Conservation (phyloP, 2,113 vertebrate species). For the Puma concolor region DNA sequence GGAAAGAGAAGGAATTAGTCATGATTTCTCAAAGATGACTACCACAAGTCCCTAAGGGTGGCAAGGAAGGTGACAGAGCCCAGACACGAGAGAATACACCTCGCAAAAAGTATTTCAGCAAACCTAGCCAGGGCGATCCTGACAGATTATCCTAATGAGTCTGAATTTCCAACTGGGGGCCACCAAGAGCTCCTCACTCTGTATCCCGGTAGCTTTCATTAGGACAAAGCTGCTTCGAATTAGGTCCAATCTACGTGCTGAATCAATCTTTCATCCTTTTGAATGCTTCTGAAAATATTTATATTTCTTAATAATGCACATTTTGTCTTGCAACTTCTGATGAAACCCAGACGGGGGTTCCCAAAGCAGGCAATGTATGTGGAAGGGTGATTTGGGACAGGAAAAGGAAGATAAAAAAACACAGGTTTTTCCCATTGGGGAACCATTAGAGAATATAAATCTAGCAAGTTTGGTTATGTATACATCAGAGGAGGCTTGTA, state of each 20-base stretch:
- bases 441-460: conserved; percentile 86
- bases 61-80: not conserved
- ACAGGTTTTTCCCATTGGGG: conserved; percentile 84
- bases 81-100: not conserved
- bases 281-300: conserved; percentile 93
- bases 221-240: conserved; percentile 90
- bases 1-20: conserved; percentile 58
- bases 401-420: conserved; percentile 83
- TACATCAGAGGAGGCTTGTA: conserved; percentile 78
- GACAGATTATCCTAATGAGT: conserved; percentile 74
- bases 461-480: conserved; percentile 83
- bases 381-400: conserved; percentile 81
- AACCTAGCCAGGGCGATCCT: conserved; percentile 72
- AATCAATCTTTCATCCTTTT: conserved; percentile 90
- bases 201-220: conserved; percentile 87
- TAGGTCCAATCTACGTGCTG: conserved; percentile 87
- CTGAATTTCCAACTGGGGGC: conserved; percentile 76
- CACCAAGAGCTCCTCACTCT: conserved; percentile 74
- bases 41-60: conserved; percentile 36
- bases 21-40: conserved; percentile 59
- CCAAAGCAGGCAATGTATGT: conserved; percentile 75
- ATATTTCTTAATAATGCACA: conserved; percentile 90
- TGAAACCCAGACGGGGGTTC: conserved; percentile 87
- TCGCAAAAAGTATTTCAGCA: conserved; percentile 17
- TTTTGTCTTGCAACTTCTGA: conserved; percentile 88